A percentile compares a stretch with the other conserved stretches of the same genome.
Evolutionary conservation across 2,888 invertebrate species (phyloP).

Genomic region (Labia minor): DNA sequence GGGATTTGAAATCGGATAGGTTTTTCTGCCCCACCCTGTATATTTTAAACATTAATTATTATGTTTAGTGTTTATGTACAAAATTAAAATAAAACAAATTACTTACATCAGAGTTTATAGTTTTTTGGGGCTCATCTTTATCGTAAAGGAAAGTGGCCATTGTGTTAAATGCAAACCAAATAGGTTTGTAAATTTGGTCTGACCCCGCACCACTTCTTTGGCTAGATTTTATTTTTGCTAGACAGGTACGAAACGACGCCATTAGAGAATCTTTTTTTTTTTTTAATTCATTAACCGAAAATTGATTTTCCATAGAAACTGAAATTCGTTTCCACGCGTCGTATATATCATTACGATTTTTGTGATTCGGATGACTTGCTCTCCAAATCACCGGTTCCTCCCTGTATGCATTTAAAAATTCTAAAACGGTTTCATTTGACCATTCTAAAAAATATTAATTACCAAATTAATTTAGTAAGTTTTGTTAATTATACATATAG

Average conservation of each 20-base stretch:
- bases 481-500: no score
- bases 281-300: slow-evolving; percentile 18
- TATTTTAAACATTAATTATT: not conserved
- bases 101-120: not conserved
- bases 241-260: not conserved
- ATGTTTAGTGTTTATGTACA: not conserved
- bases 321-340: slow-evolving; percentile 18
- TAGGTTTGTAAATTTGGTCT: slow-evolving; percentile 14
- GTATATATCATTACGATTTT: slow-evolving; percentile 13
- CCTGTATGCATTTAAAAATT: slow-evolving; percentile 16
- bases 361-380: slow-evolving; percentile 1
- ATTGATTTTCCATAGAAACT: not conserved
- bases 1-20: no score
- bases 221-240: slow-evolving; percentile 8
- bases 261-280: slow-evolving; percentile 18
- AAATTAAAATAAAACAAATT: not conserved
- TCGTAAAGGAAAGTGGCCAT: slow-evolving; percentile 4
- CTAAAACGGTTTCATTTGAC: slow-evolving; percentile 17
- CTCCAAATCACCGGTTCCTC: slow-evolving; percentile 17
- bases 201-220: not conserved
- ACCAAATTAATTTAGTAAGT: no score
- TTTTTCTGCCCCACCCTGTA: no score
- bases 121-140: not conserved
- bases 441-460: not conserved
- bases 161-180: slow-evolving; percentile 17